phyloP scores from a whole-genome alignment of 2,113 vertebrate species.

The Verasper variegatus region DNA sequence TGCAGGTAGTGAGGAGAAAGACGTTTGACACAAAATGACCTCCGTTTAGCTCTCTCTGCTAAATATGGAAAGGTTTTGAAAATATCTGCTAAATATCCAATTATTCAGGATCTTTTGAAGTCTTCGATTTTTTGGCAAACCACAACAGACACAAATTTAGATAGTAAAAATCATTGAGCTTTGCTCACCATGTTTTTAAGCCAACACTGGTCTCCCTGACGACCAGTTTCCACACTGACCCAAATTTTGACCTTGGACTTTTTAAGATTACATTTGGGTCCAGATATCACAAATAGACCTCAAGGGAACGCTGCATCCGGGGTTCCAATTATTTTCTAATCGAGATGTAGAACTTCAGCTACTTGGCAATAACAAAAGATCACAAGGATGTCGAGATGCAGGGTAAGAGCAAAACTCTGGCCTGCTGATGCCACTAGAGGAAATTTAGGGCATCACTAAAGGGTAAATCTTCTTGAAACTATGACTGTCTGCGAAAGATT shows the following conservation, averaged over 20 bases:
- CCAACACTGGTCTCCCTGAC: too few relatives aligned
- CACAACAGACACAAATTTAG: too few relatives aligned
- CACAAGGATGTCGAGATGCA: too few relatives aligned
- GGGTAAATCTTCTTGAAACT: too few relatives aligned
- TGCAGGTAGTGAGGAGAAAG: background rate
- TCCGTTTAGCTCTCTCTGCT: too few relatives aligned
- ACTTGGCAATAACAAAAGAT: too few relatives aligned
- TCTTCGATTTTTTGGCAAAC: too few relatives aligned
- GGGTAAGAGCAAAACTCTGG: background rate
- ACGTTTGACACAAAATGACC: too few relatives aligned
- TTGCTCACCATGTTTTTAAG: background rate
- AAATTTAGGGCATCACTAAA: background rate
- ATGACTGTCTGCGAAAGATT: background rate
- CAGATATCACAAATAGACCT: background rate
- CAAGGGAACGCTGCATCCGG: background rate
- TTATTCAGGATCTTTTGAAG: too few relatives aligned
- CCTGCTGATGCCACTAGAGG: background rate
- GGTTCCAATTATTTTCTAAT: background rate
- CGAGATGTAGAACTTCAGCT: too few relatives aligned
- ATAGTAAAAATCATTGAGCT: too few relatives aligned
- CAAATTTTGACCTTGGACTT: background rate
- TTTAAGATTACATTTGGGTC: background rate
- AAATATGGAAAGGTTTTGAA: background rate
- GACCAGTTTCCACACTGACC: background rate
- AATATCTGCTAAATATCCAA: too few relatives aligned